Conservation (phyloP, 1,140 invertebrate genomes). For the Episyrphus balteatus region DNA sequence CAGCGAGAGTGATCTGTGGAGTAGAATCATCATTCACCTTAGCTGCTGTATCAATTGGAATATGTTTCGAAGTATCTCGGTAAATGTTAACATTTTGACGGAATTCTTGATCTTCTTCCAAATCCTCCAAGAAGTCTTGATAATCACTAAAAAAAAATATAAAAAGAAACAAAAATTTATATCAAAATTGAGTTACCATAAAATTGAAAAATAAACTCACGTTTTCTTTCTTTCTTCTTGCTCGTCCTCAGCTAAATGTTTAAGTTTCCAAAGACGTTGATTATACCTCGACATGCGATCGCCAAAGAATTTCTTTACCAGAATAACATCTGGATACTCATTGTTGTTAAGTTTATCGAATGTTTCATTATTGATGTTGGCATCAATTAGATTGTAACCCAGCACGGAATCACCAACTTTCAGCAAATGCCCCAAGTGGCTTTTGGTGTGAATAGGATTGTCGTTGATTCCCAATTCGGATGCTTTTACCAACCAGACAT, state of each 20-base stretch:
- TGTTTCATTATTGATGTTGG: conserved; percentile 81
- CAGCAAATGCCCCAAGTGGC: conserved; percentile 89
- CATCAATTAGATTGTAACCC: conserved; percentile 82
- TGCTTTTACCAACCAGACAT: conserved; percentile 86
- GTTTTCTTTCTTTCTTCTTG: conserved; percentile 51
- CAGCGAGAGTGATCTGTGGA: conserved; percentile 83
- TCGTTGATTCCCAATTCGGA: conserved; percentile 79
- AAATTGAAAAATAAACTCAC: neutral
- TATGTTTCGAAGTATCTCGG: conserved; percentile 53
- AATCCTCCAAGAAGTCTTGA: conserved; percentile 90
- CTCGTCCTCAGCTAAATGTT: conserved; percentile 65
- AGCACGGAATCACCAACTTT: conserved; percentile 87
- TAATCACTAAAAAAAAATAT: conserved; percentile 77
- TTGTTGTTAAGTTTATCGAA: conserved; percentile 72
- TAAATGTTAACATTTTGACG: conserved; percentile 93
- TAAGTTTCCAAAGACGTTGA: conserved; percentile 84
- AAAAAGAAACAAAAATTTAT: conserved; percentile 11
- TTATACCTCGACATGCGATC: conserved; percentile 58
- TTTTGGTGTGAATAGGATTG: conserved; percentile 72
- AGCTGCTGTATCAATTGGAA: conserved; percentile 53
- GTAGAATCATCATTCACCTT: conserved; percentile 51
- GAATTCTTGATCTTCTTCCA: conserved; percentile 87
- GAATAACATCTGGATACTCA: conserved; percentile 74
- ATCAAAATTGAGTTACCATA: no score
- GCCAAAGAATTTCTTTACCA: conserved; percentile 88